Percentiles rank a stretch among this genome's conserved stretches.
Evolutionary conservation across 2,888 invertebrate species (phyloP).

Genomic region (Drosophila merina): DNA sequence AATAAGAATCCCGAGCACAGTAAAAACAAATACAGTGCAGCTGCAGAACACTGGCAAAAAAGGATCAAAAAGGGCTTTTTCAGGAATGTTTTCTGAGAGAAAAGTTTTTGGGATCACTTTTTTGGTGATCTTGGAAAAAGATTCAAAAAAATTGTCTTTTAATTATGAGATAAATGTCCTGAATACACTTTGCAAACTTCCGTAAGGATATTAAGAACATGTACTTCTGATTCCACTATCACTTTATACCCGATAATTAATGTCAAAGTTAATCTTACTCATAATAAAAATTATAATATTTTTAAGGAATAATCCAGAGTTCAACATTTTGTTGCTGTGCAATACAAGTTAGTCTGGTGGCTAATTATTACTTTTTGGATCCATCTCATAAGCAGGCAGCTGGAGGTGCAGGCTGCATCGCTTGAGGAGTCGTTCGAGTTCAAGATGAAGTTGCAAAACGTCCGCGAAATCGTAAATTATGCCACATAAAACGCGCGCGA

Average conservation of each 20-base stretch:
- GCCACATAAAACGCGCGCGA: slow-evolving; percentile 57
- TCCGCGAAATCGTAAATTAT: slow-evolving; percentile 66
- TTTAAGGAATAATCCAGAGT: not conserved
- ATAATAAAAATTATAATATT: not conserved
- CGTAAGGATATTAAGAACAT: too few relatives aligned
- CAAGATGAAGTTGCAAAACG: slow-evolving; percentile 48
- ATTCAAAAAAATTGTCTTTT: too few relatives aligned
- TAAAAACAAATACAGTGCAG: slow-evolving; percentile 66
- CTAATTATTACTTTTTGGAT: slow-evolving; percentile 82
- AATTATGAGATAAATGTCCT: too few relatives aligned
- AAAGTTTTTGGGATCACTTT: too few relatives aligned
- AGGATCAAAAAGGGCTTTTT: not conserved
- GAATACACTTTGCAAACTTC: too few relatives aligned
- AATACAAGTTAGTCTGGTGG: slow-evolving; percentile 29
- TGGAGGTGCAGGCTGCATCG: slow-evolving; percentile 66
- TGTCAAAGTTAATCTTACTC: not conserved
- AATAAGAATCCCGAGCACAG: slow-evolving; percentile 47
- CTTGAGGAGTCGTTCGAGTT: slow-evolving; percentile 32
- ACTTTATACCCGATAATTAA: not conserved
- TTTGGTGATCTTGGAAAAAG: too few relatives aligned
- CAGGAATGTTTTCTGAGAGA: not conserved
- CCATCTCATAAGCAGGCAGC: slow-evolving; percentile 74
- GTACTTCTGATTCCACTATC: not conserved
- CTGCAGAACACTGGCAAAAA: slow-evolving; percentile 39
- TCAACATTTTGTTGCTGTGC: slow-evolving; percentile 15